A percentile compares a stretch with the other conserved stretches of the same genome.
Evolutionary conservation across 2,888 invertebrate genomes (phyloP).

Genomic region (Diabrotica balteata): DNA sequence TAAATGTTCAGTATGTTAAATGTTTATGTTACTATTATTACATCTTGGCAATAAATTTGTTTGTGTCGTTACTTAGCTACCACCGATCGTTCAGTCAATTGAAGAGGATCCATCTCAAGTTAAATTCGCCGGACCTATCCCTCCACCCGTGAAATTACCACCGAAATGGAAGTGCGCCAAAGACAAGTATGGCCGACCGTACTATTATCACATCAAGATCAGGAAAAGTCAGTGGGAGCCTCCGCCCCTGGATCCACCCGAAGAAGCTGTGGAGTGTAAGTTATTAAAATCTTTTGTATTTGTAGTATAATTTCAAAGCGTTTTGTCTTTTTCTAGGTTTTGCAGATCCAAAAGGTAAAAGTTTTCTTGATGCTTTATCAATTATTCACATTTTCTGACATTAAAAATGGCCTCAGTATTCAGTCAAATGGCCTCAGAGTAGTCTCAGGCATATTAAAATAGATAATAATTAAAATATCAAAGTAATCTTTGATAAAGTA

Average conservation of each 20-base stretch:
- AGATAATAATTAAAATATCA: too few species aligned
- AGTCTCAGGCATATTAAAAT: too few species aligned
- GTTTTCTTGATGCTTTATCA: too few species aligned
- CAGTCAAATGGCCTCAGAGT: too few species aligned
- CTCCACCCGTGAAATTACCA: constrained; percentile 71
- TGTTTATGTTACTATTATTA: background rate
- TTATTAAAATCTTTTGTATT: constrained; percentile 4
- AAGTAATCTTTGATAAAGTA: too few species aligned
- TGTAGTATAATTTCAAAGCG: background rate
- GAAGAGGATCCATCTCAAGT: constrained; percentile 49
- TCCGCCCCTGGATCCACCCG: constrained; percentile 56
- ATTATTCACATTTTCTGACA: too few species aligned
- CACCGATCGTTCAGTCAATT: constrained; percentile 15
- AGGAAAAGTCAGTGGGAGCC: constrained; percentile 83
- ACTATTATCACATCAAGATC: constrained; percentile 88
- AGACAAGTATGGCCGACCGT: constrained; percentile 83
- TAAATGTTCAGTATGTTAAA: too few species aligned
- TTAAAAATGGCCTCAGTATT: too few species aligned
- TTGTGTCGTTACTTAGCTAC: too few species aligned
- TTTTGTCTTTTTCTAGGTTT: background rate
- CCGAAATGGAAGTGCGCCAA: constrained; percentile 87
- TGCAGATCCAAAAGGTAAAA: constrained; percentile 3
- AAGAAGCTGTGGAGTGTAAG: constrained; percentile 32
- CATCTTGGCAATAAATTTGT: too few species aligned
- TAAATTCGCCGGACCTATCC: constrained; percentile 58